Conservation (phyloP, 2,888 invertebrate species). For the Ornithoptera alexandrae region DNA sequence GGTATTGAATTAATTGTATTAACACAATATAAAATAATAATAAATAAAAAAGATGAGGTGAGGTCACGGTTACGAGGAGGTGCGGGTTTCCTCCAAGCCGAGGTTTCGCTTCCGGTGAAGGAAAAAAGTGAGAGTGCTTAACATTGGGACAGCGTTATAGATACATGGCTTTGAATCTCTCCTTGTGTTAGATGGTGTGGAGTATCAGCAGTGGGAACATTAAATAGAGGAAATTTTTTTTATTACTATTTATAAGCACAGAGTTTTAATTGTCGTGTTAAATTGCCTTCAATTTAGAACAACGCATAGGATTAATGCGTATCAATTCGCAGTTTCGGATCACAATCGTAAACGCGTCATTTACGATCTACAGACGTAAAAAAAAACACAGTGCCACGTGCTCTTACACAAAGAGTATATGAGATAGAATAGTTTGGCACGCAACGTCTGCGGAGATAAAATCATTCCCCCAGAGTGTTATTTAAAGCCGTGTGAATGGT, state of each 20-base stretch:
- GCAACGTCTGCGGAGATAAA: conserved; percentile 43
- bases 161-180: too few relatives aligned
- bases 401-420: conserved; percentile 48
- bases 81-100: too few relatives aligned
- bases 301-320: conserved; percentile 26
- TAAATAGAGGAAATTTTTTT: too few relatives aligned
- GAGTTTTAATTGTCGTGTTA: background rate
- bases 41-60: too few relatives aligned
- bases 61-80: too few relatives aligned
- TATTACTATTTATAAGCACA: background rate
- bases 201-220: too few relatives aligned
- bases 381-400: conserved; percentile 54
- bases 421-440: conserved; percentile 68
- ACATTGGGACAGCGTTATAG: too few relatives aligned
- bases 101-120: too few relatives aligned
- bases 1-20: too few relatives aligned
- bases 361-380: conserved; percentile 8
- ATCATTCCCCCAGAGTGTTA: conserved; percentile 56
- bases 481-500: conserved; percentile 69
- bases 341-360: conserved; percentile 28
- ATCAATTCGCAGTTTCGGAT: conserved; percentile 31
- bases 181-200: too few relatives aligned
- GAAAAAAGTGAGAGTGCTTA: too few relatives aligned
- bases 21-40: too few relatives aligned
- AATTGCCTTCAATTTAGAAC: background rate